Conservation (phyloP, 2,888 invertebrate species). For the Tinea trinotella region DNA sequence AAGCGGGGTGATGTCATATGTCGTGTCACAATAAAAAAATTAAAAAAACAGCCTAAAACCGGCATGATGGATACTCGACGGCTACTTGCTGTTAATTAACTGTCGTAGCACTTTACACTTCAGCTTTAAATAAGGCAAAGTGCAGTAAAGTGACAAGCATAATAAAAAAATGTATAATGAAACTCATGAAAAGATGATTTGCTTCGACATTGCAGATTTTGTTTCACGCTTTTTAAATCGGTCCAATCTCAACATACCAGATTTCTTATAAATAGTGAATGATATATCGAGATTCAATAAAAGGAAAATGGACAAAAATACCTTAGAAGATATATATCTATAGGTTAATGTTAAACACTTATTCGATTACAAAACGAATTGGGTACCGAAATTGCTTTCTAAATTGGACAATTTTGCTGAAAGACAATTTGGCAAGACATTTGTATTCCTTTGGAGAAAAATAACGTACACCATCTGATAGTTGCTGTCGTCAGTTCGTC, state of each 20-base stretch:
- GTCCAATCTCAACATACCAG: background rate
- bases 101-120: too few relatives aligned
- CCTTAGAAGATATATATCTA: constrained; percentile 10
- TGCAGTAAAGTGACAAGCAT: too few relatives aligned
- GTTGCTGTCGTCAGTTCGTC: constrained; percentile 51
- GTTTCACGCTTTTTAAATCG: background rate
- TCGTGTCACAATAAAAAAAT: too few relatives aligned
- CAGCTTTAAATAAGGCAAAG: too few relatives aligned
- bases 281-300: constrained; percentile 4
- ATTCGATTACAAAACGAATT: constrained; percentile 68
- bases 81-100: too few relatives aligned
- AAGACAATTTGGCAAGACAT: constrained; percentile 71
- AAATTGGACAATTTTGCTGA: constrained; percentile 68
- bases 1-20: too few relatives aligned
- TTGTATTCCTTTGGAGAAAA: constrained; percentile 68
- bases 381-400: constrained; percentile 69
- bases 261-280: background rate
- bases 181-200: too few relatives aligned
- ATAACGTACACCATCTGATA: constrained; percentile 68
- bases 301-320: background rate
- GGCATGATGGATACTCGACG: too few relatives aligned
- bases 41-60: too few relatives aligned
- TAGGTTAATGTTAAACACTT: constrained; percentile 11
- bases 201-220: too few relatives aligned
- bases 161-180: too few relatives aligned